These are phyloP conservation scores for Perizoma flavofasciatum DNA, from an alignment of 2,888 invertebrate genomes.

Conservation along the genomic window DNA sequence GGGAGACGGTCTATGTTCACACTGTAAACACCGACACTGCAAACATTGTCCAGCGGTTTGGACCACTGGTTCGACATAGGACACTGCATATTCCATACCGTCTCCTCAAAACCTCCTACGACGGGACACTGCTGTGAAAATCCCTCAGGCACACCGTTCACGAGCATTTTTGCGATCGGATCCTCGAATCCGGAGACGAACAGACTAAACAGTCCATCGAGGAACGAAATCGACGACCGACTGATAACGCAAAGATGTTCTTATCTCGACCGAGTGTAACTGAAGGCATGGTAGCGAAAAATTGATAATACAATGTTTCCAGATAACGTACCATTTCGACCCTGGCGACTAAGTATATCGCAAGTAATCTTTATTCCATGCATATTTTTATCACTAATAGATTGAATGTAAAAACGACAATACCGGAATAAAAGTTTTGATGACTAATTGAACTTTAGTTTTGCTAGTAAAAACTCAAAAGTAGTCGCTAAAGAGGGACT, in stretches of 20 bases:
- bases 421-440: neutral
- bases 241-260: constrained; percentile 77
- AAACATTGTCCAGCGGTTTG: constrained; percentile 51
- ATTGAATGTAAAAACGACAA: neutral
- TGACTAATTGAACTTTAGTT: neutral
- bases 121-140: constrained; percentile 59
- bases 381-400: constrained; percentile 2
- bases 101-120: constrained; percentile 56
- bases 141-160: constrained; percentile 54
- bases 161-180: constrained; percentile 60
- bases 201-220: constrained; percentile 71
- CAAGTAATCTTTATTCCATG: constrained; percentile 8
- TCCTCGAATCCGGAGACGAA: constrained; percentile 42
- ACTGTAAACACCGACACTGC: constrained; percentile 53
- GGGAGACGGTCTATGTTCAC: constrained; percentile 49
- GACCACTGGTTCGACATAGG: constrained; percentile 64
- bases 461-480: neutral
- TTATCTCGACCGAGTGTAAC: constrained; percentile 67
- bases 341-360: constrained; percentile 41
- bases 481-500: too few species aligned
- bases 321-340: constrained; percentile 63
- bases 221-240: constrained; percentile 71
- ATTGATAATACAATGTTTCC: constrained; percentile 66
- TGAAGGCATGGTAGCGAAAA: constrained; percentile 71
- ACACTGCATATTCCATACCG: constrained; percentile 66